Evolutionary conservation across 2,113 vertebrate species (phyloP).

Genomic region (Chloebia gouldiae): DNA sequence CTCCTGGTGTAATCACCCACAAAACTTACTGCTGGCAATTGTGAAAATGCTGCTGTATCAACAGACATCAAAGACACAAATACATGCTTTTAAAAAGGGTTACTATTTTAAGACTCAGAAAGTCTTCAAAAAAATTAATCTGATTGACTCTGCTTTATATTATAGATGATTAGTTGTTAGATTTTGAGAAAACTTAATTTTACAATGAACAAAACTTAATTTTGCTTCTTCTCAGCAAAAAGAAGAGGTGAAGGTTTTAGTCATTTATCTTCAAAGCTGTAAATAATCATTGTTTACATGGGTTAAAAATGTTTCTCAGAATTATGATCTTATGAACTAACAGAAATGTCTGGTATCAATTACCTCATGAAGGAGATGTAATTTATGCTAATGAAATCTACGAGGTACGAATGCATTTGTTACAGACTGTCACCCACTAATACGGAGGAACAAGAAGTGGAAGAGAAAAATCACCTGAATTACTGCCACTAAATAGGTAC

Average conservation of each 20-base stretch:
- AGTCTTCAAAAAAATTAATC: neutral
- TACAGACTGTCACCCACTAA: constrained; percentile 16
- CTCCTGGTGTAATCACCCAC: neutral
- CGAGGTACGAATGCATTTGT: neutral
- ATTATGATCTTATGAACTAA: neutral
- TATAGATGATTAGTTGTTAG: neutral
- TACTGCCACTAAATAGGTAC: neutral
- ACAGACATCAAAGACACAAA: neutral
- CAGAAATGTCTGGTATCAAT: constrained; percentile 31
- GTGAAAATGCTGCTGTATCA: neutral
- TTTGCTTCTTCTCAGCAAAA: neutral
- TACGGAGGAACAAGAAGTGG: neutral
- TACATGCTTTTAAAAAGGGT: neutral
- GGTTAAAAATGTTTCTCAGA: neutral
- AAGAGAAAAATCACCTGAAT: constrained; percentile 24
- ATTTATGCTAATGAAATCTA: constrained; percentile 41
- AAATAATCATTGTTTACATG: neutral
- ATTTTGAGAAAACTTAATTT: neutral
- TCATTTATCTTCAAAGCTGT: neutral
- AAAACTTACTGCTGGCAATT: neutral
- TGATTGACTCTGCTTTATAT: neutral
- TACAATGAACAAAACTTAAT: neutral
- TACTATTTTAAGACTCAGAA: neutral
- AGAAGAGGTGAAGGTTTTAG: neutral
- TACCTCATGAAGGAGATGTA: neutral